A percentile compares a stretch with the other conserved stretches of the same genome.
phyloP scores from a whole-genome alignment of 2,888 invertebrate species.

The Amphimallon solstitiale region DNA sequence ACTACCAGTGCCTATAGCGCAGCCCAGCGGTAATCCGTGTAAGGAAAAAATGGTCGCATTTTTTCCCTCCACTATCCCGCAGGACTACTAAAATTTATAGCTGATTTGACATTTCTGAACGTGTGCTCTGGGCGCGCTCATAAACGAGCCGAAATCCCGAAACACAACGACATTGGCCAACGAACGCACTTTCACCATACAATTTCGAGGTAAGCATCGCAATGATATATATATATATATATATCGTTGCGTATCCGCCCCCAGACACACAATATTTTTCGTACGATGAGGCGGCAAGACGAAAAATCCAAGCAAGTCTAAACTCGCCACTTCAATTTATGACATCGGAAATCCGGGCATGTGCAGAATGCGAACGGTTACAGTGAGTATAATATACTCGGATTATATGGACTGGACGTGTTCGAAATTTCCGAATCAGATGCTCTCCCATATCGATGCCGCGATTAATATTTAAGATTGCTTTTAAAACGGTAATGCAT shows the following conservation, averaged over 20 bases:
- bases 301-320: constrained; percentile 31
- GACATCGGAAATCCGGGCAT: constrained; percentile 47
- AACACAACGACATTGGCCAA: constrained; percentile 10
- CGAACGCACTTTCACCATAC: constrained; percentile 1
- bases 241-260: constrained; percentile 18
- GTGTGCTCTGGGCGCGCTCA: constrained; percentile 45
- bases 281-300: constrained; percentile 23
- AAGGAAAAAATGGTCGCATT: neutral
- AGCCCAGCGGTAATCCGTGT: constrained; percentile 25
- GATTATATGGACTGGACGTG: constrained; percentile 33
- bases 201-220: neutral
- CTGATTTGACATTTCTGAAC: constrained; percentile 65
- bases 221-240: neutral
- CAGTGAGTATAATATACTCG: constrained; percentile 35
- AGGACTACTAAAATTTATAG: constrained; percentile 69
- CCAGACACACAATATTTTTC: constrained; percentile 29
- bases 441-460: too few species aligned
- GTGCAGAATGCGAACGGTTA: constrained; percentile 45
- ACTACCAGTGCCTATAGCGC: neutral
- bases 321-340: constrained; percentile 40
- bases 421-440: constrained; percentile 1
- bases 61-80: constrained; percentile 51
- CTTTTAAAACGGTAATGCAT: too few species aligned
- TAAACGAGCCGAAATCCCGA: constrained; percentile 32
- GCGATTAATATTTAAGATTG: too few species aligned